phyloP scores from a whole-genome alignment of 2,797 vertebrate species.

The Glossophaga mutica region DNA sequence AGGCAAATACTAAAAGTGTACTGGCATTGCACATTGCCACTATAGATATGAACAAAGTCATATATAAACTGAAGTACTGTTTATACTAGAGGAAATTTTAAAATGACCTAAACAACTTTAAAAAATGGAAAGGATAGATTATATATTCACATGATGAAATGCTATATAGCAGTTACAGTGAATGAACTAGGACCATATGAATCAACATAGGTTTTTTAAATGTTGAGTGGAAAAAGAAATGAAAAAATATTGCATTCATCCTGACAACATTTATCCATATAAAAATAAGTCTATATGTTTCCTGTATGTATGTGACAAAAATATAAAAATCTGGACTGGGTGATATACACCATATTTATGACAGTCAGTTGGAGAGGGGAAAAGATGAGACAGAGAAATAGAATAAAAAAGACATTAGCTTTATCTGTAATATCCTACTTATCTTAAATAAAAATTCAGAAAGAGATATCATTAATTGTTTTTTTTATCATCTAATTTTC shows the following conservation, averaged over 20 bases:
- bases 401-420: background rate
- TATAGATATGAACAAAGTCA: background rate
- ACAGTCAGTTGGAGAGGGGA: background rate
- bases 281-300: background rate
- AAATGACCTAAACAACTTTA: background rate
- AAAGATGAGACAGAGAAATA: background rate
- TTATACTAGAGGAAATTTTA: background rate
- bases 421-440: background rate
- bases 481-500: conserved; percentile 2
- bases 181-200: background rate
- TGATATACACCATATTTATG: background rate
- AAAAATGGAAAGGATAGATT: background rate
- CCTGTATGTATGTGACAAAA: background rate
- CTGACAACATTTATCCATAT: background rate
- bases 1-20: background rate
- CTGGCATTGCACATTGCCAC: background rate
- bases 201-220: background rate
- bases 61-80: background rate
- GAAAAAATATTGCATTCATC: background rate
- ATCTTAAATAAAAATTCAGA: conserved; percentile 22
- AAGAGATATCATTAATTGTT: background rate
- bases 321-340: background rate
- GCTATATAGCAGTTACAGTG: background rate
- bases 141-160: background rate
- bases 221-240: background rate